Conservation (phyloP, 30 jellyfish, hydroid and myxozoan genomes). For the Aurelia coerulea region DNA sequence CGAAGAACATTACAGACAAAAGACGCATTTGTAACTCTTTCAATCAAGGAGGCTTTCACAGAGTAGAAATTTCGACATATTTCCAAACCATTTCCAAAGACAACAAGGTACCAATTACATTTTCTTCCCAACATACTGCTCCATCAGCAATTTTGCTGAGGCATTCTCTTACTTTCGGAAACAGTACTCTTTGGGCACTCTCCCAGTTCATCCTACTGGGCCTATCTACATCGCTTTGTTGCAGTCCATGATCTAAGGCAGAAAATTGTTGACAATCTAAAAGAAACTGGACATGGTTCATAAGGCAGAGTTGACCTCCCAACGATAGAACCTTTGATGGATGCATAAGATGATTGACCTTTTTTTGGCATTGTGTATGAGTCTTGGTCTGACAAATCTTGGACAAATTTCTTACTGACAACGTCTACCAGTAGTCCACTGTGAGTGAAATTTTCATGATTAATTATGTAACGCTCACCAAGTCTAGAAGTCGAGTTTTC, state of each 20-base stretch:
- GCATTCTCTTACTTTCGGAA: slow-evolving; percentile 30
- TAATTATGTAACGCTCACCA: slow-evolving; percentile 29
- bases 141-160: slow-evolving; percentile 29
- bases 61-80: slow-evolving; percentile 49
- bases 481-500: slow-evolving; percentile 5
- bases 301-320: slow-evolving; percentile 34
- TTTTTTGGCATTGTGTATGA: slow-evolving; percentile 51
- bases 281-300: too few species aligned
- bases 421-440: not conserved
- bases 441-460: slow-evolving; percentile 26
- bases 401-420: not conserved
- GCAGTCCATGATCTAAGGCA: slow-evolving; percentile 19
- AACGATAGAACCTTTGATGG: slow-evolving; percentile 12
- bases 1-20: too few species aligned
- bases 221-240: slow-evolving; percentile 20
- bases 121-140: slow-evolving; percentile 20
- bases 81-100: slow-evolving; percentile 18
- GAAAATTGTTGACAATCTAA: not conserved
- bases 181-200: slow-evolving; percentile 40
- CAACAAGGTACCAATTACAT: slow-evolving; percentile 10
- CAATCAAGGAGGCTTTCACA: too few species aligned
- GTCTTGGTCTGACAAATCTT: slow-evolving; percentile 43
- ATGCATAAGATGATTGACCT: slow-evolving; percentile 37
- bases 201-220: slow-evolving; percentile 60
- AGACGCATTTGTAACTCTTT: too few species aligned